phyloP scores from a whole-genome alignment of 2,113 vertebrate species.

The Chitala chitala region DNA sequence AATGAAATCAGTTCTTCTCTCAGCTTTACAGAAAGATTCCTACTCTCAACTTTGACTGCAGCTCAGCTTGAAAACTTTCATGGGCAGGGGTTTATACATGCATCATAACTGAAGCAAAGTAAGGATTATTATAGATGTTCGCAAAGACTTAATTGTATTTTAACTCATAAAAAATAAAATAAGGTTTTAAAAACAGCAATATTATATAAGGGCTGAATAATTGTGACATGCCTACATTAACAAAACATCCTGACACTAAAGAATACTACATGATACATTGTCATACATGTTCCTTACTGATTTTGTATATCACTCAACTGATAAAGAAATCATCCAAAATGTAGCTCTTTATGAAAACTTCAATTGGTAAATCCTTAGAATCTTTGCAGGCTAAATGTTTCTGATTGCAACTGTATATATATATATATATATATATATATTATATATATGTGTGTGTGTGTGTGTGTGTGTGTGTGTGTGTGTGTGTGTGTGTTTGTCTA shows the following conservation, averaged over 20 bases:
- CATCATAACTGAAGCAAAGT: neutral
- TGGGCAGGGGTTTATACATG: neutral
- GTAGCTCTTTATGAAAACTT: neutral
- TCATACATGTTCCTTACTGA: neutral
- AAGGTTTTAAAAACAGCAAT: neutral
- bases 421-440: neutral
- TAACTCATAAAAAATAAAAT: no score
- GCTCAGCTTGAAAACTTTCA: no score
- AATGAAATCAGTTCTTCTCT: neutral
- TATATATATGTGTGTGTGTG: no score
- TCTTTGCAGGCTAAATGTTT: neutral
- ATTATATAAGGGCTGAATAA: neutral
- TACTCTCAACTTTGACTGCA: neutral
- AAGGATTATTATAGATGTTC: neutral
- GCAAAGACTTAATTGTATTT: no score
- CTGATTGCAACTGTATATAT: neutral
- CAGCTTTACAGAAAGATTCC: neutral
- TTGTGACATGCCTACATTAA: neutral
- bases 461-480: no score
- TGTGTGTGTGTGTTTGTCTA: no score
- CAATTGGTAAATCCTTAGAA: no score
- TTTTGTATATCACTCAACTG: neutral
- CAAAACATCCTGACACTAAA: neutral
- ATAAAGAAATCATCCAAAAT: neutral
- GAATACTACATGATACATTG: neutral